phyloP scores from a whole-genome alignment of 92 coral and sea anemone species.

The Hydrozoanthus gracilis region DNA sequence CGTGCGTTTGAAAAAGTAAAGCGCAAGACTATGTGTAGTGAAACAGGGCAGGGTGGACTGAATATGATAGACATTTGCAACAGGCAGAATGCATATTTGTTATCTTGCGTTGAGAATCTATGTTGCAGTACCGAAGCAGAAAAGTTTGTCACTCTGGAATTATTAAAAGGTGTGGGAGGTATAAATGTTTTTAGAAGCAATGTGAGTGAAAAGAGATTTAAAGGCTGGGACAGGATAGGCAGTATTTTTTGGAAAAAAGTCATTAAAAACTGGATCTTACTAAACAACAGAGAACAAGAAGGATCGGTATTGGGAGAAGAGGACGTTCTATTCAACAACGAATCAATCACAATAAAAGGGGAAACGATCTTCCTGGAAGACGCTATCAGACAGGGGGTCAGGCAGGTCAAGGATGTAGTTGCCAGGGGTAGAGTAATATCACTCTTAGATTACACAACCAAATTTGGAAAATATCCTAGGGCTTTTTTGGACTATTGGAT shows the following conservation, averaged over 20 bases:
- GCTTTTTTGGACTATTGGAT: conserved; percentile 13
- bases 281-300: background rate
- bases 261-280: background rate
- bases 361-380: conserved; percentile 1
- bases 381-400: conserved; percentile 8
- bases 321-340: background rate
- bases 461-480: conserved; percentile 3
- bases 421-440: background rate
- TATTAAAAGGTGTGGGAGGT: conserved; percentile 9
- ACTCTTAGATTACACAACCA: conserved; percentile 1
- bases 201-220: conserved; percentile 6
- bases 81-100: conserved; percentile 17
- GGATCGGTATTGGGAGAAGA: conserved; percentile 14
- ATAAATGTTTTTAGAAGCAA: background rate
- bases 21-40: background rate
- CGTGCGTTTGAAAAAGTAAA: conserved; percentile 4
- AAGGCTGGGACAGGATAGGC: conserved; percentile 24
- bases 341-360: conserved; percentile 10
- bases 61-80: conserved; percentile 19
- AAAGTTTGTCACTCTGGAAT: conserved; percentile 1
- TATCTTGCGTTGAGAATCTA: conserved; percentile 11
- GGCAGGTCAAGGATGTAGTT: conserved; percentile 6
- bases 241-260: conserved; percentile 11
- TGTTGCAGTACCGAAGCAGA: background rate
- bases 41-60: conserved; percentile 23